phyloP scores from a whole-genome alignment of 2,888 invertebrate species.

The Eilema sororculum region DNA sequence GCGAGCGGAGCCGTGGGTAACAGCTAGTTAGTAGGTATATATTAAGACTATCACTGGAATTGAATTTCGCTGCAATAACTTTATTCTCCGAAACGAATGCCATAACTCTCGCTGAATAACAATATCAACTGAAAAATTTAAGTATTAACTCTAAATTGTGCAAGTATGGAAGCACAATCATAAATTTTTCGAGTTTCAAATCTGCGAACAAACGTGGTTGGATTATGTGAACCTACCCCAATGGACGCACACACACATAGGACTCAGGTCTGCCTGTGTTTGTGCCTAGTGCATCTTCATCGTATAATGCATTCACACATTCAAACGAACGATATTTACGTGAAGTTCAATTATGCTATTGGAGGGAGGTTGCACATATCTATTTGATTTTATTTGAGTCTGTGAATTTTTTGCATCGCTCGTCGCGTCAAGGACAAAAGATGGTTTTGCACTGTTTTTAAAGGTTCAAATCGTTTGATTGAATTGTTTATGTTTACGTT shows the following conservation, averaged over 20 bases:
- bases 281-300: conserved; percentile 50
- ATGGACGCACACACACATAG: conserved; percentile 62
- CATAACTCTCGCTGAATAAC: conserved; percentile 10
- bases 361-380: conserved; percentile 52
- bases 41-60: background rate
- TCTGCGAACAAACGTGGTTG: conserved; percentile 27
- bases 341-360: conserved; percentile 70
- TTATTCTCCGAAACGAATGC: background rate
- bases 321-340: conserved; percentile 57
- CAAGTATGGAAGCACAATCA: conserved; percentile 26
- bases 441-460: conserved; percentile 17
- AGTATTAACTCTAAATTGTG: conserved; percentile 17
- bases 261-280: conserved; percentile 55
- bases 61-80: conserved; percentile 7
- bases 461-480: background rate
- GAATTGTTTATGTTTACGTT: background rate
- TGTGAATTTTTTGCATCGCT: conserved; percentile 42
- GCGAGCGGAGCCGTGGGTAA: too few relatives aligned
- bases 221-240: conserved; percentile 67
- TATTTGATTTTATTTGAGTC: conserved; percentile 35
- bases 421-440: conserved; percentile 37
- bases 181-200: conserved; percentile 39
- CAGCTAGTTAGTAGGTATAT: background rate
- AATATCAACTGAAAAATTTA: conserved; percentile 8
- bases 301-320: conserved; percentile 51